Percentiles rank a stretch among this genome's conserved stretches.
Conservation (phyloP, 2,113 vertebrate genomes). For the Glareola pratincola region DNA sequence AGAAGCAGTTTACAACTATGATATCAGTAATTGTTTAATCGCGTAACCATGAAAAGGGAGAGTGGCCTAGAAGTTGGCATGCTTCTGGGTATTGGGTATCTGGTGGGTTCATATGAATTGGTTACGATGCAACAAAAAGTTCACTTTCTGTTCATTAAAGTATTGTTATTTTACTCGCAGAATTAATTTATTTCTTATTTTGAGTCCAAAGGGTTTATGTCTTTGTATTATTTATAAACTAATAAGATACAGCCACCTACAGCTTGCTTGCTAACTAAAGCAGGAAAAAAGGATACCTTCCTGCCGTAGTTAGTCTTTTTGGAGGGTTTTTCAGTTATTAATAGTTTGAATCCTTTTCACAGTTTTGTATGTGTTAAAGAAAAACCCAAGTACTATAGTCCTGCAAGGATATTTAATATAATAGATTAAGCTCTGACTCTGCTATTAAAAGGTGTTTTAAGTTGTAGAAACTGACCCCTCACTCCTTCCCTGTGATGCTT, state of each 20-base stretch:
- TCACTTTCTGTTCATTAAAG: neutral
- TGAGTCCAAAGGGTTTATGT: neutral
- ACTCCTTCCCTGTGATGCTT: neutral
- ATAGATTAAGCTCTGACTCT: neutral
- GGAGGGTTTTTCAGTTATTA: neutral
- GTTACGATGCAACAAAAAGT: neutral
- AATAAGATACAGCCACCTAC: neutral
- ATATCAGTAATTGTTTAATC: slow-evolving; percentile 12
- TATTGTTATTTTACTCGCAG: neutral
- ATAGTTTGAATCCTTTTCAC: neutral
- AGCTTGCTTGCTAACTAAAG: neutral
- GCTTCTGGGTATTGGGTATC: neutral
- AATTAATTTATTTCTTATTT: neutral
- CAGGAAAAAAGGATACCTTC: neutral
- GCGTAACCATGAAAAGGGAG: neutral
- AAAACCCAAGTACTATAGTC: neutral
- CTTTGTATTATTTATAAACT: neutral
- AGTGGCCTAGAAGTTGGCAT: neutral
- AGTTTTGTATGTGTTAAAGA: neutral
- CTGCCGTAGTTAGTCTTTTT: neutral
- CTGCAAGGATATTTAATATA: neutral
- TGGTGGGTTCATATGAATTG: neutral
- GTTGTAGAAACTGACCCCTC: neutral
- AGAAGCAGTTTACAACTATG: neutral
- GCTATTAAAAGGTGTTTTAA: neutral